Evolutionary conservation across 2,797 vertebrate genomes (phyloP), one percentile per base, ranked within the genome.

Genomic region (Epinephelus awoara): DNA sequence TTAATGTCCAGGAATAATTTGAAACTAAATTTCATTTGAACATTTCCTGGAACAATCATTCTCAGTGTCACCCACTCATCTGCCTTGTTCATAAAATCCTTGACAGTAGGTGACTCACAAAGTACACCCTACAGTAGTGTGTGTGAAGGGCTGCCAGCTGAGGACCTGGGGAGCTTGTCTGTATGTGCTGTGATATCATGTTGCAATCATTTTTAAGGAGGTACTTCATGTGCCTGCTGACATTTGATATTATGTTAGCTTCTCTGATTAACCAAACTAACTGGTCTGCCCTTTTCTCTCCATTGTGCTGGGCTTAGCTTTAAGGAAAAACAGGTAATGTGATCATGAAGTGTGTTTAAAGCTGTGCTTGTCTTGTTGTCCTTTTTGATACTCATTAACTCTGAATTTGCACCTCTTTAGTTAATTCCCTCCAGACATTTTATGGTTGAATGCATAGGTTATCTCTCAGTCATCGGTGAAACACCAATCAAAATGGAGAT

Each of bases 261-360:
- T 23, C 40, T 75, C 29, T 79, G 29, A 58, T 40, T 91, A 1
- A 34, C 21, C 15, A 12, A 57, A 88, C 85, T 92, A 91, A 93
- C 85, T 34, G 34, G 34, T 34, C 34, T 14, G 88, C 91, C 72
- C 91, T 94, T 92, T 92, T 95, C 94, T 85, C 89, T 93, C 86
- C 89, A 96, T 93, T 92, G 86, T 95, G 95, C 94, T 95, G 93
- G 8, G 93, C 90, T 77, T 92, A 94, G 97, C 95, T 97, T 90
- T 98, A 95, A 97, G 95, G 96, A 96, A 88, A 91, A 92, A 87
- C 92, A 92, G 96, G 83, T 96, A 96, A 96, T 78, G 77, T 89
- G 68, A 71, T 58, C n/a, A 4, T n/a, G 14, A 42, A 23, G 38
- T 58, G 52, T 82, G 17, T 80, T 19, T 38, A 6, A 47, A 44